phyloP scores from a whole-genome alignment of 1,140 invertebrate genomes.

The Globodera rostochiensis region DNA sequence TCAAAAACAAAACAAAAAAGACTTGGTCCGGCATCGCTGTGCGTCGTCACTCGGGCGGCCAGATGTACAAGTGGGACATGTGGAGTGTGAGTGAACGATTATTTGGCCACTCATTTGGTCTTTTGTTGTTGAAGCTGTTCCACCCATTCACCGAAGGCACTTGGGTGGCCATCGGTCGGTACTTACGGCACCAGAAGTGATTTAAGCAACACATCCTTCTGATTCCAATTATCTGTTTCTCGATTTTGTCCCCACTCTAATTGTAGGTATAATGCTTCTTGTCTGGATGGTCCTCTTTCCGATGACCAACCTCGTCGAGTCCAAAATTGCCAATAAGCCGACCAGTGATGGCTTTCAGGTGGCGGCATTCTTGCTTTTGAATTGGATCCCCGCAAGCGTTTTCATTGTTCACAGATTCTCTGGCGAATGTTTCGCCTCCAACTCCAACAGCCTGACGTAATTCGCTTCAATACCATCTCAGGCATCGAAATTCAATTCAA shows the following conservation, averaged over 20 bases:
- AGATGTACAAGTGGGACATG: slow-evolving; percentile 4
- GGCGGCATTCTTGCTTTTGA: neutral
- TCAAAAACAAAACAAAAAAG: neutral
- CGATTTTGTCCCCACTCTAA: neutral
- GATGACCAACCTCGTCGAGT: neutral
- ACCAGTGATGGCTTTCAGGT: neutral
- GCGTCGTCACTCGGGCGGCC: neutral
- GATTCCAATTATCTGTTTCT: neutral
- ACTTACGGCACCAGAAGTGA: no score
- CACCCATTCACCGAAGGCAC: neutral
- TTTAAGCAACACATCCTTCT: no score
- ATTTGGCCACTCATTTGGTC: neutral
- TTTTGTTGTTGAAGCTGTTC: neutral
- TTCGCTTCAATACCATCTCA: neutral
- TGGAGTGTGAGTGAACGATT: neutral
- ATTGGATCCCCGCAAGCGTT: no score
- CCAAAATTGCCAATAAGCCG: neutral
- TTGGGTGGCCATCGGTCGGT: neutral
- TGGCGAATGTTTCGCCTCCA: slow-evolving; percentile 10
- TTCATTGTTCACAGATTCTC: neutral
- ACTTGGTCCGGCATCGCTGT: slow-evolving; percentile 1
- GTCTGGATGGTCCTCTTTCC: neutral
- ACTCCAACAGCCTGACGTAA: neutral
- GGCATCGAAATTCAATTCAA: neutral
- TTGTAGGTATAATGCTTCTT: neutral